phyloP scores from a whole-genome alignment of 2,888 invertebrate species.

The Rhamphomyia laevipes region DNA sequence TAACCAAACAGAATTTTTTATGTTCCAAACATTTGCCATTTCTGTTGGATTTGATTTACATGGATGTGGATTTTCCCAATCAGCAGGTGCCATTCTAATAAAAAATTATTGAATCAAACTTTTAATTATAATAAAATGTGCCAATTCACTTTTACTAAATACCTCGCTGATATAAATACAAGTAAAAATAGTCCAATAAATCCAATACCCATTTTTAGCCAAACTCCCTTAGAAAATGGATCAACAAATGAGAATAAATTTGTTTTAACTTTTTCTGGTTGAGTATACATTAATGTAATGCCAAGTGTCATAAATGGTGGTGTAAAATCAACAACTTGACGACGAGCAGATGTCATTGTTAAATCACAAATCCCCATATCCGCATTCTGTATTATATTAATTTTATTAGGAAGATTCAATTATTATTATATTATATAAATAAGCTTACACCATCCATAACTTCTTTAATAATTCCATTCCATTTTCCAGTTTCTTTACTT shows the following conservation, averaged over 20 bases:
- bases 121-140: not conserved
- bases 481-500: slow-evolving; percentile 54
- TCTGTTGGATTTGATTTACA: slow-evolving; percentile 74
- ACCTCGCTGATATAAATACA: not conserved
- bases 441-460: slow-evolving; percentile 57
- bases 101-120: not conserved
- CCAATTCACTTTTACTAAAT: not conserved
- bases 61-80: slow-evolving; percentile 90
- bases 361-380: slow-evolving; percentile 93
- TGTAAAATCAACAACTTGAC: slow-evolving; percentile 83
- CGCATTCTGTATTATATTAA: slow-evolving; percentile 55
- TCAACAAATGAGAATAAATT: slow-evolving; percentile 83
- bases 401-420: no score
- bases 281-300: slow-evolving; percentile 79
- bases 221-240: slow-evolving; percentile 78
- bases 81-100: slow-evolving; percentile 70
- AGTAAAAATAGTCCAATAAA: slow-evolving; percentile 49
- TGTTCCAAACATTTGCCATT: slow-evolving; percentile 76
- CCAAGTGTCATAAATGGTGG: slow-evolving; percentile 97
- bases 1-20: slow-evolving; percentile 86
- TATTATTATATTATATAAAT: not conserved
- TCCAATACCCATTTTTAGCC: slow-evolving; percentile 84
- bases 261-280: slow-evolving; percentile 59
- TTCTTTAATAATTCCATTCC: slow-evolving; percentile 67
- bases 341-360: slow-evolving; percentile 86